Base-by-base conservation (phyloP, 2,797 vertebrate species). In the Sparidentex hasta region DNA sequence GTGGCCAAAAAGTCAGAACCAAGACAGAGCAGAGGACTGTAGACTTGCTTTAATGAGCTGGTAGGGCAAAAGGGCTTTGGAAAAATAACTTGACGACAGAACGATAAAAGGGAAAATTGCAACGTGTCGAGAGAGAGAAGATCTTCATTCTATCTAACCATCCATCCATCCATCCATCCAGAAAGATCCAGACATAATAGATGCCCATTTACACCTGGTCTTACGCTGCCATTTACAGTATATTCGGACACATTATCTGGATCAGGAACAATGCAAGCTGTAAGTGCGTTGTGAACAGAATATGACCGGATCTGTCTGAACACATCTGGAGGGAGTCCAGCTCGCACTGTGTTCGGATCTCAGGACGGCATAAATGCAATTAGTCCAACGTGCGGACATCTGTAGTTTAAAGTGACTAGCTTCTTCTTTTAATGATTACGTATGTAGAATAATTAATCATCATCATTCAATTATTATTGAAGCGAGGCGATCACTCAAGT, bases 31-130 rank as follows among this genome's bases (percentile, higher is more conserved):
- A 5, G 61, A 41, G 55, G 43, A 51, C 27, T 77, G 69, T 18
- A 57, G 62, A 70, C 64, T 47, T 47, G 76, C 57, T 80, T 82
- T 87, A 81, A 84, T 82, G 71, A 84, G 76, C 56, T 57, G 33
- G 75, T 21, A 0, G 25, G 16, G 16, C 44, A 78, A 21, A 66
- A 48, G 46, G 63, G 51, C 23, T 62, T 57, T 1, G 46, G 11
- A 65, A 46, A 67, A 74, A 50, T 54, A 57, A 72, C 46, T 11
- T 48, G 23, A 79, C 41, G 33, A 67, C 2, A 47, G 17, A 38
- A 56, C 16, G 8, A 76, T 44, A 17, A 27, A 20, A 18, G 29
- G 38, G 55, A 52, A 59, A 23, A 27, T 17, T 57, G 33, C 13
- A 2, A 43, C 6, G 1, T 27, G 47, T 66, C 23, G 27, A 5